Evolutionary conservation across 2,888 invertebrate species (phyloP).

Genomic region (Tachina fera): DNA sequence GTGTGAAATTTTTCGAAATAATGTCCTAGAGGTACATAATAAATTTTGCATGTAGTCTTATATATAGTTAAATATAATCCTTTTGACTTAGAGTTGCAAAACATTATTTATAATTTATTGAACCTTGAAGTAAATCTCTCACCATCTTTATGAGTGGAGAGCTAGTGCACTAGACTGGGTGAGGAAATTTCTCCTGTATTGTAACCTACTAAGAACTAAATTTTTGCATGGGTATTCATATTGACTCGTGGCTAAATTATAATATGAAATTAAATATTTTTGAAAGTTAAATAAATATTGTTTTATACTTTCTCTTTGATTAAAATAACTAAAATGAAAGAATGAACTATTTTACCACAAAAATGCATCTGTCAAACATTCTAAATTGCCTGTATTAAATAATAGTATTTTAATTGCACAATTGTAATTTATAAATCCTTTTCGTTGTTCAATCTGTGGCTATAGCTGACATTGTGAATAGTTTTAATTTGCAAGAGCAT

Average conservation of each 20-base stretch:
- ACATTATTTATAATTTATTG: too few relatives aligned
- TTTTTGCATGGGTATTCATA: too few relatives aligned
- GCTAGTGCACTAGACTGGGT: too few relatives aligned
- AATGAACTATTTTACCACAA: not conserved
- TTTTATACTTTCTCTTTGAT: too few relatives aligned
- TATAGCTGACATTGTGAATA: conserved; percentile 34
- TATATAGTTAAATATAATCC: not conserved
- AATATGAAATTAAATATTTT: too few relatives aligned
- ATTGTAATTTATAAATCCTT: conserved; percentile 22
- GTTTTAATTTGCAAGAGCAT: conserved; percentile 37
- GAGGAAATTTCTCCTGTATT: too few relatives aligned
- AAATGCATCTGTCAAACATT: conserved; percentile 42
- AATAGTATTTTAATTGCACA: conserved; percentile 44
- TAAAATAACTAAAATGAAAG: not conserved
- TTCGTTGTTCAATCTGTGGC: not conserved
- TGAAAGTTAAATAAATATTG: too few relatives aligned
- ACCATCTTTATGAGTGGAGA: too few relatives aligned
- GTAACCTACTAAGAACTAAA: too few relatives aligned
- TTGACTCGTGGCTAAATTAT: too few relatives aligned
- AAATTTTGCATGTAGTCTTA: not conserved
- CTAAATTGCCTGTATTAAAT: conserved; percentile 36
- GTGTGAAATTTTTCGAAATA: conserved; percentile 3
- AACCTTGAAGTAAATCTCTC: too few relatives aligned
- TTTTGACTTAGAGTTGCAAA: not conserved
- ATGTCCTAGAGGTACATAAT: not conserved